Evolutionary conservation across 1,140 invertebrate genomes (phyloP), one percentile per base, ranked within the genome.

Genomic region (Araneus ventricosus): DNA sequence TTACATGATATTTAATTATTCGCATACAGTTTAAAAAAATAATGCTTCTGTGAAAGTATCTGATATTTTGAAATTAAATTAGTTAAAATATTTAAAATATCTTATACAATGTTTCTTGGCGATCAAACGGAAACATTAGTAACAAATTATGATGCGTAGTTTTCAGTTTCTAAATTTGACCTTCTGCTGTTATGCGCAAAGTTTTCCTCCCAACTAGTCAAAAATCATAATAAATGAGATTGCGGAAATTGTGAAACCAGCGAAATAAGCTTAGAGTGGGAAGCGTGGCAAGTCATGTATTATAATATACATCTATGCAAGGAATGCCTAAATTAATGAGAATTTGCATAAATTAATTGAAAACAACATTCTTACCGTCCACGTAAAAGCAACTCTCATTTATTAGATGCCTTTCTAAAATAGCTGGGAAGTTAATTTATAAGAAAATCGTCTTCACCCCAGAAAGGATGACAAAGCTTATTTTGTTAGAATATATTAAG

Each of bases 311-410:
- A 41, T 24, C 37, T n/a, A 45, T 14, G 39, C n/a, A 2, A 24
- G 39, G 80, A 82, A 82, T 82, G 37, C 30, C 22, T 41, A 27
- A 52, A 82, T 82, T 82, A 82, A 82, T 82, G 41, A n/a, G 80
- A 82, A 27, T 82, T 39, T 45, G 30, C 80, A 82, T 52, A 82
- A 52, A 82, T 39, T 82, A 82, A 82, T 52, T 82, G n/a, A 82
- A 39, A 52, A 34, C 70, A 41, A 24, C 80, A 82, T 82, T 82
- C 80, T 17, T 41, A 27, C 1, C 30, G 70, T 17, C 30, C 5
- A 4, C 30, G 17, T 20, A 20, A 34, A n/a, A 75, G 20, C 17
- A 14, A 6, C 27, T 20, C 14, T 27, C 70, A 75, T 75, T 75
- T 37, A 75, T 75, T 30, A 75, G 34, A 75, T 75, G 30, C 70